Evolutionary conservation across 2,888 invertebrate genomes (phyloP).

Genomic region (Spodoptera littoralis): DNA sequence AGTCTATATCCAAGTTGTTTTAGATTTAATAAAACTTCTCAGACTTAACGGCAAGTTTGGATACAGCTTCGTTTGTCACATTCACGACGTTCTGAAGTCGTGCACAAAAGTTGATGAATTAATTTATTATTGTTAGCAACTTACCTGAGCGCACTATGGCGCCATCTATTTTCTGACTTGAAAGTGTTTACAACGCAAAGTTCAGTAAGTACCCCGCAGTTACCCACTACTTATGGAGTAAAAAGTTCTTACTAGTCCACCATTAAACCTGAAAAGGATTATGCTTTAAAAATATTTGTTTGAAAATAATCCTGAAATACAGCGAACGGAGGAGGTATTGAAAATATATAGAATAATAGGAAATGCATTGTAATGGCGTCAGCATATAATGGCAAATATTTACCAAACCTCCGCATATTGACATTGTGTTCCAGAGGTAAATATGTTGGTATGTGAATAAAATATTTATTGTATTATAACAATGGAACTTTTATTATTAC

Average conservation of each 20-base stretch:
- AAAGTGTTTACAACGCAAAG: conserved; percentile 48
- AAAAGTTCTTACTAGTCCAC: conserved; percentile 36
- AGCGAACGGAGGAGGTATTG: neutral
- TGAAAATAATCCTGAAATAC: conserved; percentile 17
- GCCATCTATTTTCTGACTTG: conserved; percentile 44
- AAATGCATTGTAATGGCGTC: conserved; percentile 4
- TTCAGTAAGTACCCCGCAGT: conserved; percentile 38
- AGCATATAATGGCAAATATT: neutral
- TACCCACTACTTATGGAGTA: conserved; percentile 37
- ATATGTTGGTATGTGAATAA: no score
- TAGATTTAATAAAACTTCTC: no score
- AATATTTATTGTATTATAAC: no score
- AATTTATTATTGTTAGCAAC: conserved; percentile 38
- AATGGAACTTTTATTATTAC: no score
- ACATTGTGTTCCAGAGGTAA: neutral
- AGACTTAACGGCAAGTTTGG: neutral
- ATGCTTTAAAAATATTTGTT: conserved; percentile 31
- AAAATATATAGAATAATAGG: conserved; percentile 6
- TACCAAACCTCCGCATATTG: neutral
- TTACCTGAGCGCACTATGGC: conserved; percentile 21
- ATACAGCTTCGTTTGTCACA: conserved; percentile 3
- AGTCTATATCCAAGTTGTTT: no score
- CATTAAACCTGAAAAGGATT: conserved; percentile 35
- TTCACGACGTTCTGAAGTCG: conserved; percentile 22
- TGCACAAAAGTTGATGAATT: conserved; percentile 36